phyloP scores from a whole-genome alignment of 2,888 invertebrate species.

The Polyploca ridens region DNA sequence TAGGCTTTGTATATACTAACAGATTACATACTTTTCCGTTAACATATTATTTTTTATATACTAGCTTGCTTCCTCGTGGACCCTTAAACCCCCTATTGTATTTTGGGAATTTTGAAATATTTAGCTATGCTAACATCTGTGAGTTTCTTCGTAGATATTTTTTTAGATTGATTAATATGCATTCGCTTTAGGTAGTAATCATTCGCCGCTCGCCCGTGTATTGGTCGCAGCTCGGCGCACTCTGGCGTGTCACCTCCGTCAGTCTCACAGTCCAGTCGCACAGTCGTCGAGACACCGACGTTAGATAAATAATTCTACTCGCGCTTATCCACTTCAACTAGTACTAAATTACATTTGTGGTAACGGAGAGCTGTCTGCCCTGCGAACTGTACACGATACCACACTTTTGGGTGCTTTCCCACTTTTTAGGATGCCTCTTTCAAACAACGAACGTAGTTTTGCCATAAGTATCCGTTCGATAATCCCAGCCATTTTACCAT shows the following conservation, averaged over 20 bases:
- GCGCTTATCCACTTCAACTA: conserved; percentile 65
- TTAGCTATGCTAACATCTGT: too few species aligned
- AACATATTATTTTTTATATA: too few species aligned
- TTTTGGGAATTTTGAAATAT: too few species aligned
- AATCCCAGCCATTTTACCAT: too few species aligned
- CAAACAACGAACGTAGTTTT: conserved; percentile 21
- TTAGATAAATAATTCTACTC: conserved; percentile 69
- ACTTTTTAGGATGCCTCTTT: conserved; percentile 35
- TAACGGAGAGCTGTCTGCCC: conserved; percentile 44
- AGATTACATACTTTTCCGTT: too few species aligned
- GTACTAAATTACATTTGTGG: conserved; percentile 67
- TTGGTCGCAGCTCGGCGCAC: conserved; percentile 17
- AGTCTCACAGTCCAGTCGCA: conserved; percentile 22
- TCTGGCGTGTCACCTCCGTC: conserved; percentile 38
- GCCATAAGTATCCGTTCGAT: too few species aligned
- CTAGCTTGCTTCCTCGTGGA: too few species aligned
- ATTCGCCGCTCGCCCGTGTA: conserved; percentile 30
- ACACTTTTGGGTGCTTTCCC: conserved; percentile 43
- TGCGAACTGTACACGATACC: conserved; percentile 36
- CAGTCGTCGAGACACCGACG: conserved; percentile 36
- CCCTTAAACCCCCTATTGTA: too few species aligned
- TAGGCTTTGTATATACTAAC: too few species aligned
- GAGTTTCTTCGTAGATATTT: too few species aligned
- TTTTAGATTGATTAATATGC: too few species aligned
- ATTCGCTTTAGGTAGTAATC: neutral